These are phyloP conservation scores for Anas bernieri DNA, from an alignment of 2,797 vertebrate genomes.

Conservation along the genomic window DNA sequence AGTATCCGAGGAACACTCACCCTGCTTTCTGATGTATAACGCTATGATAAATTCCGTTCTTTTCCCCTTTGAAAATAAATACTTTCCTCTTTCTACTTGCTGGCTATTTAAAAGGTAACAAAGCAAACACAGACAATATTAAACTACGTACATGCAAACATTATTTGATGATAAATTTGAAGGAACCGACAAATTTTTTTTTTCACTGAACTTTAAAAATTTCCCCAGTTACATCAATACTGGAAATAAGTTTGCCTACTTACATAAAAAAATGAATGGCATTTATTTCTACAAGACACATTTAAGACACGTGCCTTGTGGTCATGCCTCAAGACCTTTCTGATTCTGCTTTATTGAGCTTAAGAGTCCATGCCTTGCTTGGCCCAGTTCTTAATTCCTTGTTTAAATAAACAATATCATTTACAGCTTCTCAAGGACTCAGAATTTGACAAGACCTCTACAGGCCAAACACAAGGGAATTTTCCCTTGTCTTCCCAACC, in stretches of 20 bases:
- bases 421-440: background rate
- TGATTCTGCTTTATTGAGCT: background rate
- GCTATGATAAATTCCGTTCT: background rate
- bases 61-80: background rate
- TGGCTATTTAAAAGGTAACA: background rate
- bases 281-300: background rate
- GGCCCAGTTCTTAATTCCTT: background rate
- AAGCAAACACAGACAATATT: background rate
- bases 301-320: background rate
- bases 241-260: background rate
- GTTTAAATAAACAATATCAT: background rate
- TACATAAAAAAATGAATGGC: background rate
- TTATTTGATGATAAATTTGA: background rate
- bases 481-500: background rate
- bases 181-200: background rate
- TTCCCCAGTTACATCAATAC: background rate
- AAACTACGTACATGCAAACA: no score
- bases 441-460: background rate
- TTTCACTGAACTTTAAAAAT: background rate
- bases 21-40: background rate
- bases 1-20: background rate
- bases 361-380: background rate
- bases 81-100: background rate
- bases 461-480: background rate
- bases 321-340: background rate